Evolutionary conservation across 1,140 invertebrate genomes (phyloP).

Genomic region (Sycophila sp.): DNA sequence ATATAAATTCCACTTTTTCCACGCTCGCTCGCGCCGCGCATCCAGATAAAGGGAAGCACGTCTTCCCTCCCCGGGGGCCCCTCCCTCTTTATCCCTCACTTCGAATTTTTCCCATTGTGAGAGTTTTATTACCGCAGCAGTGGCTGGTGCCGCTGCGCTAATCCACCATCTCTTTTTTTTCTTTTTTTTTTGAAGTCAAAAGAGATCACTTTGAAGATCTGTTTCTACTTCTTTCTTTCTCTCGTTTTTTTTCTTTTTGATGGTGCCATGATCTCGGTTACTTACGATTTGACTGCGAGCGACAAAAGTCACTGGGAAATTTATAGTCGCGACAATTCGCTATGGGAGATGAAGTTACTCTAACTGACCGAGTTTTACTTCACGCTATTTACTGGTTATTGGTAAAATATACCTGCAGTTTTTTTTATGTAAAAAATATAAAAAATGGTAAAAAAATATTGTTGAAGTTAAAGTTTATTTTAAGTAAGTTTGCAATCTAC

Average conservation of each 20-base stretch:
- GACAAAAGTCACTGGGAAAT: background rate
- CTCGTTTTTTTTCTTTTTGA: background rate
- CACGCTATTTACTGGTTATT: no score
- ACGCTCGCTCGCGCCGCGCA: background rate
- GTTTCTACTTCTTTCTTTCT: background rate
- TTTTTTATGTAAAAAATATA: background rate
- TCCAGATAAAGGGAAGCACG: background rate
- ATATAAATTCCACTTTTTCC: conserved; percentile 9
- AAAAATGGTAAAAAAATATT: no score
- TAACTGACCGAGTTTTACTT: background rate
- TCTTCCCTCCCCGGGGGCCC: background rate
- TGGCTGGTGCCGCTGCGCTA: background rate
- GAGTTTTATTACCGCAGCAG: background rate
- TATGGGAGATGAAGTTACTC: background rate
- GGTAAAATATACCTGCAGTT: no score
- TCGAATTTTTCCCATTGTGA: background rate
- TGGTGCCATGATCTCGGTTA: background rate
- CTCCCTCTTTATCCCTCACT: no score
- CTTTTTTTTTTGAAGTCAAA: conserved; percentile 7
- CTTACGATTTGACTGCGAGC: background rate
- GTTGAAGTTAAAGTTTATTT: no score
- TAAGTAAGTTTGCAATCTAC: no score
- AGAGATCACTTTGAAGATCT: background rate
- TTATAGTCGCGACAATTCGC: background rate
- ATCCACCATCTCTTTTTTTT: background rate